A percentile compares a stretch with the other conserved stretches of the same genome.
Evolutionary conservation across 2,888 invertebrate species (phyloP).

Genomic region (Metallyticus violacea): DNA sequence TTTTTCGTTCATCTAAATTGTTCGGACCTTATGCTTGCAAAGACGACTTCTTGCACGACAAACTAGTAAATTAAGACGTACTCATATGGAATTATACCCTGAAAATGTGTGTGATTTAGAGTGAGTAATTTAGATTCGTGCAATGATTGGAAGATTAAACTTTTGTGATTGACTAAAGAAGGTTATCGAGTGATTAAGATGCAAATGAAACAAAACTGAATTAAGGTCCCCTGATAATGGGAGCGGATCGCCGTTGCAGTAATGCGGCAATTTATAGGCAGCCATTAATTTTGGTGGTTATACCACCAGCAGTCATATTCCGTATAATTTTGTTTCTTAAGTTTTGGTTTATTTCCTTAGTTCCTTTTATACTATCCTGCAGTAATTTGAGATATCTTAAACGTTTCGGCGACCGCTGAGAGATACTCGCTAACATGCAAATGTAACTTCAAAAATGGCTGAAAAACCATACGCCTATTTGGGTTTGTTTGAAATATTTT

Average conservation of each 20-base stretch:
- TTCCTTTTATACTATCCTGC: background rate
- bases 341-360: background rate
- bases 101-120: background rate
- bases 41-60: no score
- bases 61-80: background rate
- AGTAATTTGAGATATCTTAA: background rate
- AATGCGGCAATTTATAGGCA: conserved; percentile 11
- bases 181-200: conserved; percentile 1
- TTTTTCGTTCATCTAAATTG: background rate
- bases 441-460: no score
- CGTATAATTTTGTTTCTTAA: background rate
- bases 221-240: background rate
- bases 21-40: background rate
- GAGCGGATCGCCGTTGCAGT: background rate
- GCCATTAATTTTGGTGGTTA: conserved; percentile 1
- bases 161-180: background rate
- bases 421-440: no score
- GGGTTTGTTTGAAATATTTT: no score
- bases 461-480: no score
- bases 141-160: background rate
- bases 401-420: no score
- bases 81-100: background rate
- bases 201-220: conserved; percentile 4
- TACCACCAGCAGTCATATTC: background rate
- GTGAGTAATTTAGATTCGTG: background rate